Evolutionary conservation across 1,140 invertebrate genomes (phyloP).

Genomic region (Philotrypesis tridentata): DNA sequence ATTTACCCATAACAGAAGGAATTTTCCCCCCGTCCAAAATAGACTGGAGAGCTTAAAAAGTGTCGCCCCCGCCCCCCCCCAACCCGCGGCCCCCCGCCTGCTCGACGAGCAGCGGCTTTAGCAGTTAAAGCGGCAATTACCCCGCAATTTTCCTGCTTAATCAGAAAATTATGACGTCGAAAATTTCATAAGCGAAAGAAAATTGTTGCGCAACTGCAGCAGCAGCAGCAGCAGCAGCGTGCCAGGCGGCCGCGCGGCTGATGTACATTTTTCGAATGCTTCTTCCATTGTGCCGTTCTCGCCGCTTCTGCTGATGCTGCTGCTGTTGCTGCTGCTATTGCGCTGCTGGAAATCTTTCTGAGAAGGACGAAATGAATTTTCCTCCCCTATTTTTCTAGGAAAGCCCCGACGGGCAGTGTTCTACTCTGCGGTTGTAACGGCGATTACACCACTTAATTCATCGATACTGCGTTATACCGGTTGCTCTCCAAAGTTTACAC

Average conservation of each 20-base stretch:
- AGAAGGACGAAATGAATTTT: constrained; percentile 35
- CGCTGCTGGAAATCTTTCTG: neutral
- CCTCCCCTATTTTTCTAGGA: neutral
- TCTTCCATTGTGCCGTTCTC: constrained; percentile 13
- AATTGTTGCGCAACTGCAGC: constrained; percentile 12
- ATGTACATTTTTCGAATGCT: constrained; percentile 34
- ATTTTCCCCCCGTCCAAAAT: constrained; percentile 20
- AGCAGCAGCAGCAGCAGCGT: too few species aligned
- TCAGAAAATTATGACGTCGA: constrained; percentile 42
- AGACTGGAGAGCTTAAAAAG: neutral
- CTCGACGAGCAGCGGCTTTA: neutral
- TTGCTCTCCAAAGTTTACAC: too few species aligned
- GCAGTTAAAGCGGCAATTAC: constrained; percentile 18
- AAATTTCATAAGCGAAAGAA: constrained; percentile 48
- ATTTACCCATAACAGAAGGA: constrained; percentile 36
- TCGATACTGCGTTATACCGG: too few species aligned
- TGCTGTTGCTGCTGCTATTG: neutral
- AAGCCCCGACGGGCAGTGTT: too few species aligned
- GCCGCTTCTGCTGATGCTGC: too few species aligned
- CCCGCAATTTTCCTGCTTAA: constrained; percentile 29
- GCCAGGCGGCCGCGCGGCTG: neutral
- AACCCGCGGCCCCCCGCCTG: neutral
- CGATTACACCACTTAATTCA: too few species aligned
- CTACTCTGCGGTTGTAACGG: too few species aligned
- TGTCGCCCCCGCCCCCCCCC: neutral